These are phyloP conservation scores for Alloscopus bannaensis DNA, from an alignment of 2,888 invertebrate species.

Conservation along the genomic window DNA sequence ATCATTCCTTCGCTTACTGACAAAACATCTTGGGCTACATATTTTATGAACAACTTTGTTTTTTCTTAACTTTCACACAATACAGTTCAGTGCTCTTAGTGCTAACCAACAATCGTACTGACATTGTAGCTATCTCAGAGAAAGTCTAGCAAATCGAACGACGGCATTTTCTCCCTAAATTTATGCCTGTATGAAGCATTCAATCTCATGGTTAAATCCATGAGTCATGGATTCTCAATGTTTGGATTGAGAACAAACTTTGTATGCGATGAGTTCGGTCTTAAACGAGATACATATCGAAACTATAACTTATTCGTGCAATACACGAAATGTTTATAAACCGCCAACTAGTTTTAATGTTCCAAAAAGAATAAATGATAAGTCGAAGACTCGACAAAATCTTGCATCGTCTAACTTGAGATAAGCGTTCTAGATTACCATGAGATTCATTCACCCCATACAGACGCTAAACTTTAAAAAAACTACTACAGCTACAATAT, in stretches of 20 bases:
- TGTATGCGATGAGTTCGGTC: too few relatives aligned
- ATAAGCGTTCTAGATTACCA: not conserved
- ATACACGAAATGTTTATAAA: too few relatives aligned
- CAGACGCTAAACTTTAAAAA: constrained; percentile 16
- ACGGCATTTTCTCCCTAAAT: constrained; percentile 8
- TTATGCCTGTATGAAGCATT: too few relatives aligned
- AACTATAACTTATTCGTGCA: too few relatives aligned
- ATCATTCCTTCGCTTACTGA: constrained; percentile 12
- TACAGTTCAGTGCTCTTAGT: not conserved
- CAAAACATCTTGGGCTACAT: not conserved
- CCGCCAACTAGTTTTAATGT: constrained; percentile 47
- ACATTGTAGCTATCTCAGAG: too few relatives aligned
- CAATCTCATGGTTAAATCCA: too few relatives aligned
- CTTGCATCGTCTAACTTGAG: constrained; percentile 45
- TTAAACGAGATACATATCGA: too few relatives aligned
- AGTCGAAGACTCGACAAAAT: constrained; percentile 72
- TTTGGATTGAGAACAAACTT: too few relatives aligned
- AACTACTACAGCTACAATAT: too few relatives aligned
- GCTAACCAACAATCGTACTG: too few relatives aligned
- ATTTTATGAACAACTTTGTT: not conserved
- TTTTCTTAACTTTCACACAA: constrained; percentile 8
- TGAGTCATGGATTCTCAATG: too few relatives aligned
- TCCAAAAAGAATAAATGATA: constrained; percentile 68
- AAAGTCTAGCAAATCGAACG: too few relatives aligned
- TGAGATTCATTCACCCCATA: constrained; percentile 34